A percentile compares a stretch with the other conserved stretches of the same genome.
phyloP scores from a whole-genome alignment of 2,888 invertebrate genomes.

The Escarpia spicata region DNA sequence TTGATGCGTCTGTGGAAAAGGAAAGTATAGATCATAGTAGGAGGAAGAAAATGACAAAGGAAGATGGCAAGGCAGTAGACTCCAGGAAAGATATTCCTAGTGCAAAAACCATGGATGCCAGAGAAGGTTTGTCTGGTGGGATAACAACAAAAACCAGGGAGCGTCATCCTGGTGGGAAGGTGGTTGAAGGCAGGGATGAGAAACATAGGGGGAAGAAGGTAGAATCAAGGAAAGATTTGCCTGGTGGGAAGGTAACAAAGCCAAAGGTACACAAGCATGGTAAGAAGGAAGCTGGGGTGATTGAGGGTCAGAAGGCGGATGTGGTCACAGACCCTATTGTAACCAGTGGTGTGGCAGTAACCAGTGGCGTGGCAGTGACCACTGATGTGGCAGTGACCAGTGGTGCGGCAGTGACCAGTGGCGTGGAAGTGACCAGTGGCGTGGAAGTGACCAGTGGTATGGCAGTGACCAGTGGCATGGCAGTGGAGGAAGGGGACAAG shows the following conservation, averaged over 20 bases:
- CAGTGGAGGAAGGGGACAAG: not conserved
- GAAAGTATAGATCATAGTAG: not conserved
- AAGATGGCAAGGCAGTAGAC: not conserved
- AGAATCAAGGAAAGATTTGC: not conserved
- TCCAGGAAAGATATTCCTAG: not conserved
- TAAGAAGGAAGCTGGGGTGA: not conserved
- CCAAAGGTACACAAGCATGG: not conserved
- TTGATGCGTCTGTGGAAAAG: not conserved
- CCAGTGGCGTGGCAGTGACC: too few species aligned
- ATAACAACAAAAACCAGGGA: not conserved
- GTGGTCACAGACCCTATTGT: not conserved
- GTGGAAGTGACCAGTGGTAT: too few species aligned
- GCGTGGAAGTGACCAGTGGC: too few species aligned
- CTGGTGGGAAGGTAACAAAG: not conserved
- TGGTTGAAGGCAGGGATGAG: not conserved
- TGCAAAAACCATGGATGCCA: not conserved
- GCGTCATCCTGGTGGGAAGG: not conserved
- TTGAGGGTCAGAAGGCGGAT: not conserved
- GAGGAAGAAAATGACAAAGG: not conserved
- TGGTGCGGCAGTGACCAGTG: too few species aligned
- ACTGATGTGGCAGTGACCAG: too few species aligned
- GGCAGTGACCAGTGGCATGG: not conserved
- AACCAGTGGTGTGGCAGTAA: not conserved
- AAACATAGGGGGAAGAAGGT: not conserved
- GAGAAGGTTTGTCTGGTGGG: not conserved